phyloP scores from a whole-genome alignment of 92 coral and sea anemone genomes.

The Meandrina meandrites region DNA sequence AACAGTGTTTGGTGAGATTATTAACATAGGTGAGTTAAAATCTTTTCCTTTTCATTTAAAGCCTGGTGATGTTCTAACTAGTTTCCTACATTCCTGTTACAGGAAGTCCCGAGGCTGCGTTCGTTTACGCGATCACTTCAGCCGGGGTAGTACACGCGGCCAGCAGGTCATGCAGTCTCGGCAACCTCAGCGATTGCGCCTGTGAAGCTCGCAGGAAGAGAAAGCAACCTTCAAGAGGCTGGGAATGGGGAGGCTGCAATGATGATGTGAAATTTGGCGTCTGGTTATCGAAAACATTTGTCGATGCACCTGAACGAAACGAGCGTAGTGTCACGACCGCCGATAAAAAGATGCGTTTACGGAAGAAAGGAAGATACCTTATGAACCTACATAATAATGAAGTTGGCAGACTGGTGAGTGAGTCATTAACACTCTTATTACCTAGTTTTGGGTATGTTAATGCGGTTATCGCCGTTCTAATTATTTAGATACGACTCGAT shows the following conservation, averaged over 20 bases:
- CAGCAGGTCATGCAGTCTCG: slow-evolving; percentile 85
- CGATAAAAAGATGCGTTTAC: slow-evolving; percentile 45
- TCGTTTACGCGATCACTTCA: slow-evolving; percentile 93
- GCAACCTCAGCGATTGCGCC: slow-evolving; percentile 86
- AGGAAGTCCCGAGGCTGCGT: slow-evolving; percentile 98
- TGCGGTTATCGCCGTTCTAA: background rate
- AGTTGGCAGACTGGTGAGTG: slow-evolving; percentile 93
- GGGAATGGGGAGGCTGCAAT: slow-evolving; percentile 84
- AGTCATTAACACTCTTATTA: slow-evolving; percentile 22
- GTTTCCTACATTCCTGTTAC: slow-evolving; percentile 26
- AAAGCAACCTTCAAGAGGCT: slow-evolving; percentile 44
- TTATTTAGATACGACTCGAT: too few species aligned
- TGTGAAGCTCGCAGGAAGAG: slow-evolving; percentile 63
- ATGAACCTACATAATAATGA: slow-evolving; percentile 92
- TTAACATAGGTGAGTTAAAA: slow-evolving; percentile 56
- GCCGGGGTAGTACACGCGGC: slow-evolving; percentile 98
- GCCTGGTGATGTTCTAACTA: background rate
- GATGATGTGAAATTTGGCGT: slow-evolving; percentile 83
- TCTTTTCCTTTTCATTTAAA: background rate
- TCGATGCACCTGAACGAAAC: slow-evolving; percentile 85
- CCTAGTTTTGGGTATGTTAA: background rate
- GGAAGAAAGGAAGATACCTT: slow-evolving; percentile 55
- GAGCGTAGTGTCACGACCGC: slow-evolving; percentile 28
- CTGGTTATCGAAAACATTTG: slow-evolving; percentile 83
- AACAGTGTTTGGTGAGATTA: slow-evolving; percentile 84